Base-by-base conservation (phyloP, 2,797 vertebrate genomes). In the Garrulus glandarius region DNA sequence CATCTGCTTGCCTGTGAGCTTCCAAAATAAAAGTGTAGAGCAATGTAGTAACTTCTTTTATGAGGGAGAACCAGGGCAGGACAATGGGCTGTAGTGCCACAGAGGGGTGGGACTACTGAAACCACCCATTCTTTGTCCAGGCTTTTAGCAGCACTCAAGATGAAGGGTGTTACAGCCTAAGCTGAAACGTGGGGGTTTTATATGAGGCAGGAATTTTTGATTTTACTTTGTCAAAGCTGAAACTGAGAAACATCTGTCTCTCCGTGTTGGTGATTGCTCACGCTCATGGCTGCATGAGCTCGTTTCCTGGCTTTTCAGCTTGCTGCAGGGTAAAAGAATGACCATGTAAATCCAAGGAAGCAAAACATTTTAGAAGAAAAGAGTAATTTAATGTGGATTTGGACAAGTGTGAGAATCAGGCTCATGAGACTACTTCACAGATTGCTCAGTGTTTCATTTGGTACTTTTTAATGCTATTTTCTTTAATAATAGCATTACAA, bases 401-500 rank as follows among this genome's bases (percentile, higher is more conserved):
- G 72, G 85, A 78, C 47, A 90, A 91, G 65, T 21, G 57, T 70
- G 69, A 93, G 87, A 92, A 63, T 90, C 55, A 30, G 63, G 63
- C 89, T 93, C 59, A 3, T 61, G 76, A 83, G 92, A 94, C 27
- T 65, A 15, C 44, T 86, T 92, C 67, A 84, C 72, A 94, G 61
- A 64, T 90, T 90, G 70, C 67, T 92, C 70, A 64, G 0, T 86
- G 87, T 84, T 94, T 87, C 76, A 53, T 84, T 67, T 87, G 55
- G 70, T 92, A 23, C 72, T 70, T 75, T 90, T 82, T 4, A 82
- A 67, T 82, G 69, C 30, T 74, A 1, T 92, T 94, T 94, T 86
- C 82, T 59, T 84, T 78, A 90, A 72, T 84, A 92, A 93, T 71
- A 94, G 24, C 72, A 72, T 89, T 95, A 43, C 52, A 69, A 63